These are phyloP conservation scores for Cephalophus harveyi DNA, from an alignment of 2,113 vertebrate genomes.

Conservation along the genomic window DNA sequence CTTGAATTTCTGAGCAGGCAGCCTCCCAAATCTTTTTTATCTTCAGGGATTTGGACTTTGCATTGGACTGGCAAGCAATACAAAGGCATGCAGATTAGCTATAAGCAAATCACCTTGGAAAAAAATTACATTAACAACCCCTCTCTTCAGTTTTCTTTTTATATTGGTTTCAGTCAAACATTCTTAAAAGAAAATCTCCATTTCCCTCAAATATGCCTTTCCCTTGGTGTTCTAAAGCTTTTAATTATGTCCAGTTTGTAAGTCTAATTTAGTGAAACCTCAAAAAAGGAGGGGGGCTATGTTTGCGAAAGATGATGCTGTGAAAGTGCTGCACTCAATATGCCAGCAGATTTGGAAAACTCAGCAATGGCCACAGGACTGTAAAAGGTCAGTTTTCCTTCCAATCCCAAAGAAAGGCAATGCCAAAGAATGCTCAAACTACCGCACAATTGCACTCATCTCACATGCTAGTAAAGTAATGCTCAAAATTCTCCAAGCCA, in stretches of 20 bases:
- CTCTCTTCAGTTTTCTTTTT: constrained; percentile 24
- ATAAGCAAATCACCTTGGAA: constrained; percentile 25
- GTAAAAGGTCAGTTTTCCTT: too few species aligned
- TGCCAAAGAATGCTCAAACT: too few species aligned
- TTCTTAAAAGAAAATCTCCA: background rate
- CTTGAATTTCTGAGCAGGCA: background rate
- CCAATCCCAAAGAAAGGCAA: too few species aligned
- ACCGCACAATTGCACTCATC: too few species aligned
- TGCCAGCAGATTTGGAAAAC: too few species aligned
- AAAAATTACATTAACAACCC: background rate
- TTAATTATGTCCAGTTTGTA: constrained; percentile 40
- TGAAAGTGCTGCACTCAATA: too few species aligned
- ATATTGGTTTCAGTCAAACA: constrained; percentile 34
- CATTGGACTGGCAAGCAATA: background rate
- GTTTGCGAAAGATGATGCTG: background rate
- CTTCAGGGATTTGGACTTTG: background rate
- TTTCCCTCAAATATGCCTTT: constrained; percentile 24
- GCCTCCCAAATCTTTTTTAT: background rate
- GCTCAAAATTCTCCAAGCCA: too few species aligned
- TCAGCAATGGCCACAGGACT: too few species aligned
- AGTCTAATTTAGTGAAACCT: constrained; percentile 39
- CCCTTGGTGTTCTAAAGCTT: background rate
- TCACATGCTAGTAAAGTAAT: too few species aligned
- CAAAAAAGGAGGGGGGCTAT: background rate
- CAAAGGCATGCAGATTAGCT: constrained; percentile 29